Conservation (phyloP, 2,797 vertebrate species). For the Coreius guichenoti region DNA sequence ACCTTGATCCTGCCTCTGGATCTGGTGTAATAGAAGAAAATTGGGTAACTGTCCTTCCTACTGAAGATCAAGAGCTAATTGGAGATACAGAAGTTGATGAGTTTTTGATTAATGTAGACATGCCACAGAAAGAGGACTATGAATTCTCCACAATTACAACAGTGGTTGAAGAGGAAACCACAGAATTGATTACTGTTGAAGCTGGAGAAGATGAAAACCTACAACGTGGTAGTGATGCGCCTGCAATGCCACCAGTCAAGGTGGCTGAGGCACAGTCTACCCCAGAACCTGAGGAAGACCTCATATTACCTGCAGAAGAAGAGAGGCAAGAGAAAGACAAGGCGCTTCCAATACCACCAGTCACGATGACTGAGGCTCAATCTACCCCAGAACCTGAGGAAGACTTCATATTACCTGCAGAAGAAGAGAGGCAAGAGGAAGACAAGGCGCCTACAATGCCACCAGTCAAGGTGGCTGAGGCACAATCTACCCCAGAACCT, state of each 20-base stretch:
- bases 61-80: neutral
- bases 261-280: neutral
- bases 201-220: neutral
- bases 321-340: neutral
- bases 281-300: neutral
- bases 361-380: too few species aligned
- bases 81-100: constrained; percentile 55
- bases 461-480: neutral
- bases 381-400: too few species aligned
- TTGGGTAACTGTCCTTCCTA: constrained; percentile 36
- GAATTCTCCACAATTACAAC: constrained; percentile 41
- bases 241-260: neutral
- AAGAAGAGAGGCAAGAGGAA: too few species aligned
- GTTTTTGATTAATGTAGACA: constrained; percentile 19
- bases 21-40: constrained; percentile 64
- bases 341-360: too few species aligned
- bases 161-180: constrained; percentile 29
- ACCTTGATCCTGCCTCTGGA: constrained; percentile 69
- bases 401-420: too few species aligned
- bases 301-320: constrained; percentile 18
- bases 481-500: neutral
- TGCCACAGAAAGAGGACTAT: constrained; percentile 16
- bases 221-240: neutral
- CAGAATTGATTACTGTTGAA: constrained; percentile 15
- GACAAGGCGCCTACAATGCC: neutral